phyloP scores from a whole-genome alignment of 2,113 vertebrate genomes.

The Ciconia maguari region DNA sequence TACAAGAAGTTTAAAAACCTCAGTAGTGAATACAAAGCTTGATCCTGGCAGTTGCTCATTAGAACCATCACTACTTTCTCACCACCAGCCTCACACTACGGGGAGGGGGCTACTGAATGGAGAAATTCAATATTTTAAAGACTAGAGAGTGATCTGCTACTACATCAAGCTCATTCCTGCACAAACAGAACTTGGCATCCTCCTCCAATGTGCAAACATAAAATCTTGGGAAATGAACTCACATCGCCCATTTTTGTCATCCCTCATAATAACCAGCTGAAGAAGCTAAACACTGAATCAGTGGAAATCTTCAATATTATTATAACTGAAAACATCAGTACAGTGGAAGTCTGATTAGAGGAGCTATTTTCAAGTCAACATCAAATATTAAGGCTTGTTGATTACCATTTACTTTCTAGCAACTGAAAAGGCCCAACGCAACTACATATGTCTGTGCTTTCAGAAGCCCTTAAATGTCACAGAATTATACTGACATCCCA shows the following conservation, averaged over 20 bases:
- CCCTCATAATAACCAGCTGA: background rate
- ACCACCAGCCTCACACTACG: background rate
- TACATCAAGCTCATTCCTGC: background rate
- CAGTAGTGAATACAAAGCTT: background rate
- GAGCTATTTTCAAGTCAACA: background rate
- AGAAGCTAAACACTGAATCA: background rate
- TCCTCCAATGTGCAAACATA: background rate
- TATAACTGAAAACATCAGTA: background rate
- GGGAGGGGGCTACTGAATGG: rapidly evolving
- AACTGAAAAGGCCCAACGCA: background rate
- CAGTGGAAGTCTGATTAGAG: background rate
- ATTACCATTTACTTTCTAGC: background rate
- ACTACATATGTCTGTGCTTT: background rate
- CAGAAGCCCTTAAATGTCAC: background rate
- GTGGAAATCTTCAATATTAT: background rate
- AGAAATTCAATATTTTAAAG: background rate
- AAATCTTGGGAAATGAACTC: background rate
- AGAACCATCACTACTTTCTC: background rate
- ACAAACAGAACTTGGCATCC: background rate
- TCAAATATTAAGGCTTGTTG: background rate
- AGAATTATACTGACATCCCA: background rate
- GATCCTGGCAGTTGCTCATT: background rate
- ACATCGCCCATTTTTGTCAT: background rate
- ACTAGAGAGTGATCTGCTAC: background rate
- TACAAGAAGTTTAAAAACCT: background rate